These are phyloP conservation scores for Embiotoca jacksoni DNA, from an alignment of 2,113 vertebrate species.

Conservation along the genomic window DNA sequence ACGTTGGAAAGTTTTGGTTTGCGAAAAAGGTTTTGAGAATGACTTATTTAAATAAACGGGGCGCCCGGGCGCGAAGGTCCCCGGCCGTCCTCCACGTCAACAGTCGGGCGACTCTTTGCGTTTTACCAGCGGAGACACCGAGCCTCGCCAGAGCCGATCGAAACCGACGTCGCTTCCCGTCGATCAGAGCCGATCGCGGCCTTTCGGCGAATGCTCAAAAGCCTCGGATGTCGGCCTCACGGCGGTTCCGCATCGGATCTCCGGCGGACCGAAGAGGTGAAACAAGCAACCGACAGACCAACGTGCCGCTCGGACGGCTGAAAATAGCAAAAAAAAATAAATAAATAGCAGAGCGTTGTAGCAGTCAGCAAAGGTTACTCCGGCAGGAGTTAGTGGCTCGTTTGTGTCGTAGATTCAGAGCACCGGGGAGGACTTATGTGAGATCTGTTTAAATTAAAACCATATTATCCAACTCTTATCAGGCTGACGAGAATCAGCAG, in stretches of 20 bases:
- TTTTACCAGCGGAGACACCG: conserved; percentile 23
- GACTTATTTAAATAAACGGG: no score
- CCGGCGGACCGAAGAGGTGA: neutral
- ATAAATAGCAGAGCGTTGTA: neutral
- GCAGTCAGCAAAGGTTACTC: neutral
- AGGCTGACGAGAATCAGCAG: neutral
- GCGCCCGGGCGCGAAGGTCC: conserved; percentile 19
- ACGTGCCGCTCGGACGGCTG: neutral
- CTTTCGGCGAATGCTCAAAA: conserved; percentile 3
- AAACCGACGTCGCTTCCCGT: conserved; percentile 31
- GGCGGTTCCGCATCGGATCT: no score
- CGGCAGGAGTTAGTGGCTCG: neutral
- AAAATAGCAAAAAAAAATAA: neutral
- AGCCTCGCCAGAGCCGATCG: conserved; percentile 31
- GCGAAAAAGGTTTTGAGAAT: no score
- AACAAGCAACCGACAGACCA: neutral
- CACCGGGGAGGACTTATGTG: neutral
- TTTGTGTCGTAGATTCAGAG: neutral
- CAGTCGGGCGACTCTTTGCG: conserved; percentile 7
- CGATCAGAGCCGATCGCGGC: neutral
- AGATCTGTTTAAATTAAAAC: no score
- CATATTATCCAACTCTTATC: no score
- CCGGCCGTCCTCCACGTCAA: conserved; percentile 22
- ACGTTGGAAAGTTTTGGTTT: no score
- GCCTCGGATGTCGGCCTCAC: no score